A percentile compares a stretch with the other conserved stretches of the same genome.
phyloP scores from a whole-genome alignment of 2,113 vertebrate species.

The Xerus inauris region DNA sequence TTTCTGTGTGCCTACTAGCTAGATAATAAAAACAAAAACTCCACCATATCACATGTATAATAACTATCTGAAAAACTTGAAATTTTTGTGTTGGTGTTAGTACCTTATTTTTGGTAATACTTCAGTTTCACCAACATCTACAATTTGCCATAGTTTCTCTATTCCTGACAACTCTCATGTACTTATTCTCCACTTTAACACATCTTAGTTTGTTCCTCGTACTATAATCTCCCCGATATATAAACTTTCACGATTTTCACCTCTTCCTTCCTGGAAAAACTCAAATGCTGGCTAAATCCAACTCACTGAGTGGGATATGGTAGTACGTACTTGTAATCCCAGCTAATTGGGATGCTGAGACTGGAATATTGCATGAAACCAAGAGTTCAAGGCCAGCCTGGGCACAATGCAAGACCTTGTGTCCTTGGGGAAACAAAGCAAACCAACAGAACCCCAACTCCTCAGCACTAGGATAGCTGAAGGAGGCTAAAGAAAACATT shows the following conservation, averaged over 20 bases:
- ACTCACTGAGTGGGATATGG: neutral
- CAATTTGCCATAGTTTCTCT: neutral
- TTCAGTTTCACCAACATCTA: neutral
- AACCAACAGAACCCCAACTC: neutral
- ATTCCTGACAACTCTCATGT: neutral
- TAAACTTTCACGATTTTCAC: neutral
- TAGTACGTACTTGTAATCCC: too few relatives aligned
- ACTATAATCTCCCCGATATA: neutral
- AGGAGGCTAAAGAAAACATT: neutral
- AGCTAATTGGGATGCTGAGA: neutral
- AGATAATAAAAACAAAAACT: neutral
- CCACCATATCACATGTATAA: neutral
- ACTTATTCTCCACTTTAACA: neutral
- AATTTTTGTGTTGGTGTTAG: constrained; percentile 27
- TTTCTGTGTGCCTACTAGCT: neutral
- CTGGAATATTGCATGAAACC: neutral
- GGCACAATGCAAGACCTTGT: neutral
- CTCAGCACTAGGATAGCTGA: neutral
- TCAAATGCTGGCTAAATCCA: constrained; percentile 1
- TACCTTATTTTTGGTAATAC: neutral
- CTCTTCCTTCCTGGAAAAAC: neutral
- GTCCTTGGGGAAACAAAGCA: neutral
- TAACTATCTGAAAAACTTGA: neutral
- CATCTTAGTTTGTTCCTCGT: neutral
- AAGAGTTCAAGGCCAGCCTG: neutral